Percentiles rank a stretch among this genome's conserved stretches.
phyloP scores from a whole-genome alignment of 2,113 vertebrate genomes.

The Hypocryptadius cinnamomeus region DNA sequence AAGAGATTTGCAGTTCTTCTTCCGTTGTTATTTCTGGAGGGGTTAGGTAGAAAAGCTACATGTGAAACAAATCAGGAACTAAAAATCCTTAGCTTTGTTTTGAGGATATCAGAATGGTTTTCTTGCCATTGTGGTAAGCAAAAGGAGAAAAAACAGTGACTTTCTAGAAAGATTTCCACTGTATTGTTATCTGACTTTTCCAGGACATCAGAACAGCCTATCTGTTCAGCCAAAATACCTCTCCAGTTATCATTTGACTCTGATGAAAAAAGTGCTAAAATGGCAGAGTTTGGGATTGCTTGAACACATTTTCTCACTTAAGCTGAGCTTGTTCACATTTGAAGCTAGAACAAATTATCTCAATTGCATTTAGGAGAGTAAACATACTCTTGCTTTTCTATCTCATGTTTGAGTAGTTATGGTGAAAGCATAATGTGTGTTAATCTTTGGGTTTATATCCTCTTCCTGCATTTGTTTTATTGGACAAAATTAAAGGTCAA shows the following conservation, averaged over 20 bases:
- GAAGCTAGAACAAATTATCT: background rate
- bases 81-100: background rate
- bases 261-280: background rate
- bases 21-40: background rate
- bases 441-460: background rate
- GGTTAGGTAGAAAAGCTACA: background rate
- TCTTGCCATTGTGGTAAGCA: background rate
- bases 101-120: background rate
- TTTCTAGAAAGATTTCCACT: background rate
- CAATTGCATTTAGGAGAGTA: background rate
- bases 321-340: background rate
- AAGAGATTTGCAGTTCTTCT: background rate
- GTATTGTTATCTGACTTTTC: background rate
- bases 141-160: background rate
- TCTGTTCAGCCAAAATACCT: background rate
- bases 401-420: background rate
- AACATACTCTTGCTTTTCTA: background rate
- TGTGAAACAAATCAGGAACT: background rate
- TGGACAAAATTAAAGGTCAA: conserved; percentile 12
- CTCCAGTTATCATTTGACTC: background rate
- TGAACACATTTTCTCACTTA: background rate
- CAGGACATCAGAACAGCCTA: background rate
- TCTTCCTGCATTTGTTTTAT: background rate
- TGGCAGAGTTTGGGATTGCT: background rate
- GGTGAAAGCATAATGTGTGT: background rate